Evolutionary conservation across 2,888 invertebrate genomes (phyloP), one percentile per base, ranked within the genome.

Genomic region (Tachystola acroxantha): DNA sequence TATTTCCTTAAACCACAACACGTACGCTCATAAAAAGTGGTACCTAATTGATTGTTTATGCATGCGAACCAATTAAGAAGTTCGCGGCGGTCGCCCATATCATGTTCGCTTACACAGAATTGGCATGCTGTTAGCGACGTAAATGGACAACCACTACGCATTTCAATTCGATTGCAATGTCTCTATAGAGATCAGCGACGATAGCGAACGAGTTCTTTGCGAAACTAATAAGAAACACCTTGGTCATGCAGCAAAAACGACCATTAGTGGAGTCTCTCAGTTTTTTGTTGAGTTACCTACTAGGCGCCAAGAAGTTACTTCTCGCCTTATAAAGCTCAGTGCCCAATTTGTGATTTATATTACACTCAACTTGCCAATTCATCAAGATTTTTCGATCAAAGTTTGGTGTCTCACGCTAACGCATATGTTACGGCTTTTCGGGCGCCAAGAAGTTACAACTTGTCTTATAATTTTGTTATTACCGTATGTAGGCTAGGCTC

Each of bases 111-210:
- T 9, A 39, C 26, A 32, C 34, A 37, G 16, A 33, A 33, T 39
- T 12, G 38, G 38, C 39, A 45, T 43, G 36, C 20, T 37, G 34
- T 35, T 38, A 36, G 34, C 40, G 33, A 39, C 42, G 32, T 48
- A 42, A 40, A 55, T 43, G 48, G 45, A 25, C 37, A 5, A 37
- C 33, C 24, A 33, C 24, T 13, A 27, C 29, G 43, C 43, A 44
- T 52, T 47, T 46, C 45, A 47, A 52, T 48, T 38, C 35, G 37
- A 39, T 30, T 16, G 34, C 39, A 33, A 44, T 48, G 41, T 41
- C 48, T 50, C 42, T 36, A 45, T 36, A 40, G 24, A 36, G 32
- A 36, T 40, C 30, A 20, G 27, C 38, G 10, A 32, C 10, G 34
- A 38, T 38, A 38, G 25, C 20, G 13, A 24, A 38, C 24, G 20